Evolutionary conservation across 1,140 invertebrate species (phyloP).

Genomic region (Drosophila parvula): DNA sequence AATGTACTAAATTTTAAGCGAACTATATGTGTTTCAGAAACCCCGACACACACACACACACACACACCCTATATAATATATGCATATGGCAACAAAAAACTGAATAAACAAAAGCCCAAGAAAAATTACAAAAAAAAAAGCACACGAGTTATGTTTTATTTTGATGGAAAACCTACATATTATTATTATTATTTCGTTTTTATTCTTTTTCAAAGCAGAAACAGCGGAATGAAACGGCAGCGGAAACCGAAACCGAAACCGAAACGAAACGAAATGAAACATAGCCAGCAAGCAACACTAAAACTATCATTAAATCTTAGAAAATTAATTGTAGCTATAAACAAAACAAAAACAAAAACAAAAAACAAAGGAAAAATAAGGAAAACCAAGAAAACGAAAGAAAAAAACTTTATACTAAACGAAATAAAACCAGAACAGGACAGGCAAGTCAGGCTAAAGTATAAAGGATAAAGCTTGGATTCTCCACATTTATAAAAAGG

Average conservation of each 20-base stretch:
- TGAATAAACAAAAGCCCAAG: constrained; percentile 54
- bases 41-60: constrained; percentile 22
- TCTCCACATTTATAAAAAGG: constrained; percentile 30
- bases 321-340: constrained; percentile 75
- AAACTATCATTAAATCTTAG: constrained; percentile 75
- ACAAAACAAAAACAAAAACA: constrained; percentile 19
- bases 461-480: constrained; percentile 7
- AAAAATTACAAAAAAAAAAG: constrained; percentile 55
- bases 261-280: constrained; percentile 39
- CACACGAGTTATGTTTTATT: constrained; percentile 71
- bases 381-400: not conserved
- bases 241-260: constrained; percentile 27
- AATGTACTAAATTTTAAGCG: constrained; percentile 49
- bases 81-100: constrained; percentile 55
- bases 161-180: constrained; percentile 20
- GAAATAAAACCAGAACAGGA: constrained; percentile 40
- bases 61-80: constrained; percentile 48
- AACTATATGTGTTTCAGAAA: constrained; percentile 49
- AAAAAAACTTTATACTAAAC: constrained; percentile 59
- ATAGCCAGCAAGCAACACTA: constrained; percentile 60
- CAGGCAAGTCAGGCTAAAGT: constrained; percentile 12
- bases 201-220: constrained; percentile 17
- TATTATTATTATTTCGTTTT: constrained; percentile 4
- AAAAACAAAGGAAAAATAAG: not conserved
- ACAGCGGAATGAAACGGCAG: constrained; percentile 19